These are phyloP conservation scores for Orcinus orca DNA, from an alignment of 2,113 vertebrate genomes.

Conservation along the genomic window DNA sequence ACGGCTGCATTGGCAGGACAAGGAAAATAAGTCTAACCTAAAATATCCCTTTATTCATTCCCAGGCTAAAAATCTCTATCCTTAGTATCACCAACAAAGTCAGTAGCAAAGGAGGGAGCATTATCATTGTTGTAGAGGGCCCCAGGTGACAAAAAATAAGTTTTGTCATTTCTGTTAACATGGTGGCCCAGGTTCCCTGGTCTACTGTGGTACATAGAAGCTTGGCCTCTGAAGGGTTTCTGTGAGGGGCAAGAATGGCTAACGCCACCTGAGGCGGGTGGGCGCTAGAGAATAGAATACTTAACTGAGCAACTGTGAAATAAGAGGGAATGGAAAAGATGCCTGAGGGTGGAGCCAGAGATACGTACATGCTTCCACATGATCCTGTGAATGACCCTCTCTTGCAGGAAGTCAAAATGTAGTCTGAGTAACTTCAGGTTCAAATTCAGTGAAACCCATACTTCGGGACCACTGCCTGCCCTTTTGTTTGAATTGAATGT, in stretches of 20 bases:
- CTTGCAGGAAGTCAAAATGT: background rate
- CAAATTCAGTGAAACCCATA: background rate
- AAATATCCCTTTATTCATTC: background rate
- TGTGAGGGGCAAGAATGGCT: background rate
- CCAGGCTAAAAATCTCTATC: background rate
- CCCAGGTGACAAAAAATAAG: background rate
- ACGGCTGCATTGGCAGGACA: background rate
- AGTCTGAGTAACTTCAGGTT: background rate
- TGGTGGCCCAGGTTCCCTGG: background rate
- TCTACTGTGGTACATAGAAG: background rate
- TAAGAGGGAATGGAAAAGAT: background rate
- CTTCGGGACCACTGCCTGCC: background rate
- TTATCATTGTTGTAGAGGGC: background rate
- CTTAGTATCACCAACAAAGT: background rate
- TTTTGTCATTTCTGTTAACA: background rate
- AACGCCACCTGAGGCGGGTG: background rate
- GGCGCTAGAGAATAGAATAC: background rate
- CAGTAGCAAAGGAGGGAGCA: background rate
- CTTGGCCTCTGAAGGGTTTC: background rate
- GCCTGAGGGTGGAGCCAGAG: background rate
- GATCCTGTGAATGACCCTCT: background rate
- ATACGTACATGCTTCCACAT: background rate
- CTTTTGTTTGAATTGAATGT: background rate
- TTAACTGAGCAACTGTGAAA: background rate
- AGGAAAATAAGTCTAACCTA: background rate